phyloP scores from a whole-genome alignment of 64 coral and sea anemone genomes.

The Astreopora myriophthalma region DNA sequence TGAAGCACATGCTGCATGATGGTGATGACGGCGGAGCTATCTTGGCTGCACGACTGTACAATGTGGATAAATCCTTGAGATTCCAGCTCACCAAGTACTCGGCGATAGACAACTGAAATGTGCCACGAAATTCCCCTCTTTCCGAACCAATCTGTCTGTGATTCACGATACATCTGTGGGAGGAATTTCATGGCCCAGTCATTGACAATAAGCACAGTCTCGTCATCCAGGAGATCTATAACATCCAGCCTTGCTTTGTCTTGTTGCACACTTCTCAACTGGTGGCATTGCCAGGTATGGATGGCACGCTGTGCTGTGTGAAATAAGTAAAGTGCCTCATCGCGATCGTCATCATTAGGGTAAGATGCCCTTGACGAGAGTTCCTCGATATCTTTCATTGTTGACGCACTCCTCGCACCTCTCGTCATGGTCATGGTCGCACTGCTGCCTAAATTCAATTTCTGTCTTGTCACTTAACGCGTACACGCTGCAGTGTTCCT shows the following conservation, averaged over 20 bases:
- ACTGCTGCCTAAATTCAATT: neutral
- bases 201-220: neutral
- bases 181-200: neutral
- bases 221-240: neutral
- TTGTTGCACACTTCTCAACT: neutral
- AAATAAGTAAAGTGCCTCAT: slow-evolving; percentile 5
- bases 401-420: neutral
- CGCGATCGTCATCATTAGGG: slow-evolving; percentile 13
- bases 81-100: neutral
- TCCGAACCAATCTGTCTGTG: neutral
- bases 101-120: neutral
- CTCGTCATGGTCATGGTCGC: neutral
- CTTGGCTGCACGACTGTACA: neutral
- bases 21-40: neutral
- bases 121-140: neutral
- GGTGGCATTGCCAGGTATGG: slow-evolving; percentile 22
- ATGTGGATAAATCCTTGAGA: neutral
- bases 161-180: neutral
- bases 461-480: neutral
- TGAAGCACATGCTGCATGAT: neutral
- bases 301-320: slow-evolving; percentile 10
- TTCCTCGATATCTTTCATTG: neutral
- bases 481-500: neutral
- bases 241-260: slow-evolving; percentile 21
- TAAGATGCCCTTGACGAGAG: neutral